Evolutionary conservation across 2,888 invertebrate genomes (phyloP), one percentile per base, ranked within the genome.

Genomic region (Papilio protenor): DNA sequence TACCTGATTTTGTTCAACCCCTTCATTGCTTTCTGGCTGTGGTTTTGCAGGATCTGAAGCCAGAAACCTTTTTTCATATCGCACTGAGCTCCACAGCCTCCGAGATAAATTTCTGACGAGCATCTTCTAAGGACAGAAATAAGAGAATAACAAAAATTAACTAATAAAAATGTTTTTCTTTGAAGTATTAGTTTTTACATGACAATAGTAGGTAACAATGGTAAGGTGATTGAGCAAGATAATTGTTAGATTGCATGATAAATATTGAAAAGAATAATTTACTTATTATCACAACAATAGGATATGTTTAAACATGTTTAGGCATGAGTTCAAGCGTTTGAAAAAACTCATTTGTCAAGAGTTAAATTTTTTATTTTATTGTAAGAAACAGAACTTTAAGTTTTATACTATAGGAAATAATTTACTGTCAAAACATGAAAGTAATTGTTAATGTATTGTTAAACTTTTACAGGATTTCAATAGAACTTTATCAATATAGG

Each of bases 1-100:
- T 84, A 94, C 94, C 90, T 94, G 94, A 21, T 84, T 73, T 69
- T 90, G 86, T 73, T 94, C 94, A 66, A 92, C 83, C 59, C 86
- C 85, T 76, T 94, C 91, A 23, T 83, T 85, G 73, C 77, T 16
- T 47, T 87, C 85, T 33, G 88, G 84, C 73, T 88, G 86, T 16
- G 92, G 89, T 80, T 91, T 92, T 2, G 84, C 79, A 27, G 92
- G 90, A 57, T 94, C 91, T 0, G 94, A 88, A 5, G 93, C 89
- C n/a, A 94, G 81, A 45, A 89, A 88, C 77, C 94, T 88, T 74
- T 85, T 89, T 79, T 92, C 90, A 64, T 90, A 73, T 6, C 87
- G 83, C 27, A 91, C 81, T 2, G 88, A 84, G 78, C 87, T 91
- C 93, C 94, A 93, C 59, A 95, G 82, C 45, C 88, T 85, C 79